A percentile compares a stretch with the other conserved stretches of the same genome.
These are phyloP conservation scores for Heloderma charlesbogerti DNA, from an alignment of 2,113 vertebrate genomes.

Conservation along the genomic window DNA sequence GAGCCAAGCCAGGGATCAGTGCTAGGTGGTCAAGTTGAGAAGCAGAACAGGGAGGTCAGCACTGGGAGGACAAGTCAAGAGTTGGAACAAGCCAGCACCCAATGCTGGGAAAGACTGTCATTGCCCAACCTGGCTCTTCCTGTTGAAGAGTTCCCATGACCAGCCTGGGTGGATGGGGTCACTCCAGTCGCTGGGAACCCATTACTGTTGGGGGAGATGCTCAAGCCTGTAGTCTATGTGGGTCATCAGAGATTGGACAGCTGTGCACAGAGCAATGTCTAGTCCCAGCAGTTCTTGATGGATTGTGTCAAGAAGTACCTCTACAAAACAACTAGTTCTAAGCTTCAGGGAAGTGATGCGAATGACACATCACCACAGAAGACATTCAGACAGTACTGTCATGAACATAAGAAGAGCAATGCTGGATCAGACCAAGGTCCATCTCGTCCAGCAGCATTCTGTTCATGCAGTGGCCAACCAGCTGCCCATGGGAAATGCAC, in stretches of 20 bases:
- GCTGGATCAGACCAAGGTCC: no score
- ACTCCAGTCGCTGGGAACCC: no score
- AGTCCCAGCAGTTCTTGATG: no score
- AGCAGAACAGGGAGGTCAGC: neutral
- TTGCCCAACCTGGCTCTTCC: neutral
- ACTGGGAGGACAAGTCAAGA: neutral
- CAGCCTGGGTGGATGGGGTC: no score
- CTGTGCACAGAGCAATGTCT: no score
- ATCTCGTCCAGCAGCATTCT: no score
- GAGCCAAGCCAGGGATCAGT: neutral
- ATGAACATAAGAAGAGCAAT: neutral
- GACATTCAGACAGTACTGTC: neutral
- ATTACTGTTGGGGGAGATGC: no score
- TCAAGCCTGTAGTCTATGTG: no score
- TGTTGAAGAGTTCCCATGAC: neutral
- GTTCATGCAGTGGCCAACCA: no score
- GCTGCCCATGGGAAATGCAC: no score
- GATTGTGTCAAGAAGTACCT: no score
- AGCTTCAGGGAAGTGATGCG: neutral
- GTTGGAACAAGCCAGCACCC: neutral
- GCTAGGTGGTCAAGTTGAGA: neutral
- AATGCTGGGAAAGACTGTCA: neutral
- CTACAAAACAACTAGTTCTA: neutral
- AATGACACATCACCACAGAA: neutral
- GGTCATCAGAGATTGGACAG: no score